phyloP scores from a whole-genome alignment of 2,113 vertebrate species.

The Mirounga angustirostris region DNA sequence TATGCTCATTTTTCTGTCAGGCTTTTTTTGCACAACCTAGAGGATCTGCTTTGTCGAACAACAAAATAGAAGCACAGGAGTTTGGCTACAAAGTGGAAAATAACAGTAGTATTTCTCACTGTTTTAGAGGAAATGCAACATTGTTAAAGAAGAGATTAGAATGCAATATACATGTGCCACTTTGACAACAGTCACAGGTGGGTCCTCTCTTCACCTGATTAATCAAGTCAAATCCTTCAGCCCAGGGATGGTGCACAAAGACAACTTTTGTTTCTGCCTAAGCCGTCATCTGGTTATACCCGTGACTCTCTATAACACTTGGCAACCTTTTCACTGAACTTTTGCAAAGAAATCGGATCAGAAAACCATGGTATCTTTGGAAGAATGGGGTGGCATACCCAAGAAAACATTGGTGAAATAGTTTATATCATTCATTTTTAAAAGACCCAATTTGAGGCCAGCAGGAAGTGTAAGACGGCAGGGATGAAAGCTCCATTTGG shows the following conservation, averaged over 20 bases:
- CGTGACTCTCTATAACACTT: neutral
- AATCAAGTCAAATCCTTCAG: neutral
- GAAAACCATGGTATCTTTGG: neutral
- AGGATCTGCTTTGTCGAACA: neutral
- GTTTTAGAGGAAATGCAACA: slow-evolving; percentile 23
- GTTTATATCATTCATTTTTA: neutral
- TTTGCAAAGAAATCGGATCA: slow-evolving; percentile 22
- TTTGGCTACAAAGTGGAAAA: slow-evolving; percentile 14
- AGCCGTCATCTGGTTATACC: neutral
- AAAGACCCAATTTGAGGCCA: neutral
- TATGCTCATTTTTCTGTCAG: neutral
- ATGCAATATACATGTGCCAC: neutral
- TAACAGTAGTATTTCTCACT: neutral
- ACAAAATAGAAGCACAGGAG: neutral
- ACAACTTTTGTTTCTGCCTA: neutral
- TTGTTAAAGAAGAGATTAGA: neutral
- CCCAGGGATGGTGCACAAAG: neutral
- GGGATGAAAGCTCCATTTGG: neutral
- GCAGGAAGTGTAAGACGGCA: neutral
- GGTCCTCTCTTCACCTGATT: neutral
- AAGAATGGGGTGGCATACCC: neutral
- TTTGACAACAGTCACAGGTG: neutral
- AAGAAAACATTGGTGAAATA: slow-evolving; percentile 5
- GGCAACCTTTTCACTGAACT: neutral
- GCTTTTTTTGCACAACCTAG: neutral